phyloP scores from a whole-genome alignment of 1,140 invertebrate species.

The Prorops nasuta region DNA sequence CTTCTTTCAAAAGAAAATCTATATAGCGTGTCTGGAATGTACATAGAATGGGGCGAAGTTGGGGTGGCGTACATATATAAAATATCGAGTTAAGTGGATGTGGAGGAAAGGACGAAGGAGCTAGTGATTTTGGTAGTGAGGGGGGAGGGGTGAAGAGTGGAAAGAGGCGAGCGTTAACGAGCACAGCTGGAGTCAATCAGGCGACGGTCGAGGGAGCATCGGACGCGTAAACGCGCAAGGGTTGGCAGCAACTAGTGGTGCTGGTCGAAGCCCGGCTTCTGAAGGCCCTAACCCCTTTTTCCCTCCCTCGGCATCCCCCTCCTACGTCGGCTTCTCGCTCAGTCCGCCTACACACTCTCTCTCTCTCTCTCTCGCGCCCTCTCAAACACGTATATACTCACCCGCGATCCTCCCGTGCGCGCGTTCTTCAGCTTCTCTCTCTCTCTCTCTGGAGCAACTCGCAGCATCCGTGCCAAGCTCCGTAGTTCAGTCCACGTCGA shows the following conservation, averaged over 20 bases:
- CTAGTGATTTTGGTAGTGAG: too few species aligned
- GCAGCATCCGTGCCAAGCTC: slow-evolving; percentile 46
- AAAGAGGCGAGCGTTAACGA: background rate
- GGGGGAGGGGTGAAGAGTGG: too few species aligned
- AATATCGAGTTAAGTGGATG: too few species aligned
- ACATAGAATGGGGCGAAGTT: too few species aligned
- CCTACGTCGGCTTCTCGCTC: slow-evolving; percentile 10
- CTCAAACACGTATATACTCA: slow-evolving; percentile 6
- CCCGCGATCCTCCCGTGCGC: slow-evolving; percentile 24
- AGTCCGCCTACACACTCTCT: slow-evolving; percentile 9
- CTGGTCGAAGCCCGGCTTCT: slow-evolving; percentile 19
- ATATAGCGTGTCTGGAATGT: too few species aligned
- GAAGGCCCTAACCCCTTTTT: background rate
- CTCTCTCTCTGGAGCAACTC: slow-evolving; percentile 34
- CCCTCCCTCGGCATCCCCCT: slow-evolving; percentile 12
- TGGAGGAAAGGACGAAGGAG: too few species aligned
- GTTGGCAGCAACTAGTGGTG: slow-evolving; percentile 41
- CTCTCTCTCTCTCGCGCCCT: slow-evolving; percentile 28
- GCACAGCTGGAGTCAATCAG: background rate
- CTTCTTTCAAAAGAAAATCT: too few species aligned
- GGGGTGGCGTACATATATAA: too few species aligned
- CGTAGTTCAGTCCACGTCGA: slow-evolving; percentile 52
- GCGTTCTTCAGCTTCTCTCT: slow-evolving; percentile 26
- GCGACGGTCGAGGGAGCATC: background rate
- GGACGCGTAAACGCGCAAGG: slow-evolving; percentile 20